Evolutionary conservation across 2,797 vertebrate genomes (phyloP).

Genomic region (Lithobates sylvaticus): DNA sequence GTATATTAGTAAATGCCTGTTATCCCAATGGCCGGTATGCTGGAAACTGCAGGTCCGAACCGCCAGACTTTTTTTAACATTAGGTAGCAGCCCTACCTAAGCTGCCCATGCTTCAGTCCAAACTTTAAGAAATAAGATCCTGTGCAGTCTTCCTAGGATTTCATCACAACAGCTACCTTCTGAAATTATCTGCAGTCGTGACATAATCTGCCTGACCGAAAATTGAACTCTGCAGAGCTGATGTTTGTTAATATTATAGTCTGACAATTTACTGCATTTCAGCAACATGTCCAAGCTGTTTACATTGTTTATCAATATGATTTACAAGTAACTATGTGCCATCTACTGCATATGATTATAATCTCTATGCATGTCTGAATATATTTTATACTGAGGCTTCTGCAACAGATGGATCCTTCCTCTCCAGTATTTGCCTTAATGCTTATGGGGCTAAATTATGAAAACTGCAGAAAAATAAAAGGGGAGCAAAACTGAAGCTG

Average conservation of each 20-base stretch:
- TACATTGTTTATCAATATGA: conserved; percentile 45
- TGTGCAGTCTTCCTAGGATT: background rate
- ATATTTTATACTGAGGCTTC: background rate
- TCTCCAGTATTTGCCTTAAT: background rate
- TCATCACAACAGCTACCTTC: conserved; percentile 7
- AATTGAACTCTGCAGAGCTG: conserved; percentile 13
- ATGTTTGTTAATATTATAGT: conserved; percentile 43
- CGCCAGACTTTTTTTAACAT: no score
- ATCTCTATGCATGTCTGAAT: background rate
- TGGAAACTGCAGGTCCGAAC: no score
- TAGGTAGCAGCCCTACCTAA: background rate
- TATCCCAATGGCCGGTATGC: no score
- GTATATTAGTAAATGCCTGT: no score
- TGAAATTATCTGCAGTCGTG: conserved; percentile 16
- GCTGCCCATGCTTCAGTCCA: background rate
- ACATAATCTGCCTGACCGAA: conserved; percentile 25
- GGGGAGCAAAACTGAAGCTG: background rate
- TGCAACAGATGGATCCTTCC: conserved; percentile 6
- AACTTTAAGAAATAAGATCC: background rate
- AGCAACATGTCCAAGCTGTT: conserved; percentile 38
- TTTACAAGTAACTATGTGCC: conserved; percentile 29
- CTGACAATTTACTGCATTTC: conserved; percentile 45
- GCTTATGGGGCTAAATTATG: background rate
- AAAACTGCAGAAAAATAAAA: background rate
- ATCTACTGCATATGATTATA: conserved; percentile 22